Conservation (phyloP, 2,113 vertebrate genomes). For the Clarias macrocephalus region DNA sequence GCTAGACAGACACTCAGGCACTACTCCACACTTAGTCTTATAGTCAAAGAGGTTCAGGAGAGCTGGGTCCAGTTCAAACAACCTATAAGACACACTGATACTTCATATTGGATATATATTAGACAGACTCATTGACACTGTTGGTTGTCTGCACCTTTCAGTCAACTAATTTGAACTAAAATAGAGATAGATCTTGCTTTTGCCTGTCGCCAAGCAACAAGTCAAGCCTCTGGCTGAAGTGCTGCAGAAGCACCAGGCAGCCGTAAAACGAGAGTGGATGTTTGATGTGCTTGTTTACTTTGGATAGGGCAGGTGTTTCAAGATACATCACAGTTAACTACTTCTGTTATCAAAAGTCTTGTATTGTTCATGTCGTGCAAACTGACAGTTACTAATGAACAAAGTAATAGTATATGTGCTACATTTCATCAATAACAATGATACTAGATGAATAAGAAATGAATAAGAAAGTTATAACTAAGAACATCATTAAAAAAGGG, state of each 20-base stretch:
- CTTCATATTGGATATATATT: neutral
- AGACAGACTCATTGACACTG: slow-evolving; percentile 7
- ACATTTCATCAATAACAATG: neutral
- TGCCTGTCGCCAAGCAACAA: slow-evolving; percentile 79
- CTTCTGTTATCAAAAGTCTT: neutral
- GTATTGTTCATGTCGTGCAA: neutral
- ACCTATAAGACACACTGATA: slow-evolving; percentile 71
- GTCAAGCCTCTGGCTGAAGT: slow-evolving; percentile 68
- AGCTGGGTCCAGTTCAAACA: slow-evolving; percentile 89
- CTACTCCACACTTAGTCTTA: slow-evolving; percentile 81
- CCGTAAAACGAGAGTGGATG: slow-evolving; percentile 15
- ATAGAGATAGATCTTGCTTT: slow-evolving; percentile 67
- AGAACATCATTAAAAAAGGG: neutral
- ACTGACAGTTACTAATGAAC: neutral
- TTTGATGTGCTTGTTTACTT: slow-evolving; percentile 40
- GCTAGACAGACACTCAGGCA: slow-evolving; percentile 86
- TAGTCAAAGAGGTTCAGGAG: slow-evolving; percentile 88
- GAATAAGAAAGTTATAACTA: neutral
- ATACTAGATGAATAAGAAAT: neutral
- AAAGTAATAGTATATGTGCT: neutral
- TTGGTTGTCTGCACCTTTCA: slow-evolving; percentile 44
- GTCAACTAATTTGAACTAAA: slow-evolving; percentile 65
- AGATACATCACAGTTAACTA: neutral
- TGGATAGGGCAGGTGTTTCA: neutral
- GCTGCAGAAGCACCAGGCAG: slow-evolving; percentile 45